Evolutionary conservation across 2,888 invertebrate genomes (phyloP).

Genomic region (Cantharis flavilabris): DNA sequence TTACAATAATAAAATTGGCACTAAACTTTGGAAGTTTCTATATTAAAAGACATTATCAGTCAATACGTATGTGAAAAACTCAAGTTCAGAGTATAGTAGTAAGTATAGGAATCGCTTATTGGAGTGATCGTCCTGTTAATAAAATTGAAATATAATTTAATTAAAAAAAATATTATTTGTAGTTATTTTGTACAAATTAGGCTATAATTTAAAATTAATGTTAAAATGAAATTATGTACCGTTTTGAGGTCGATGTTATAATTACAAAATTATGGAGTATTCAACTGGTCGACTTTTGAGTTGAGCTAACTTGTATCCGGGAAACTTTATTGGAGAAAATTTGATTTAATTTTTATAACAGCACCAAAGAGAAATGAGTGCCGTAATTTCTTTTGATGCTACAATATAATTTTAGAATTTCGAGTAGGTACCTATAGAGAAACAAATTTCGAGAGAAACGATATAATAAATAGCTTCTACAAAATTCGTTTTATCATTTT

Average conservation of each 20-base stretch:
- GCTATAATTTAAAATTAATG: neutral
- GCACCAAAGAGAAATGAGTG: slow-evolving; percentile 55
- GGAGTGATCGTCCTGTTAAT: too few relatives aligned
- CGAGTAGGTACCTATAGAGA: slow-evolving; percentile 46
- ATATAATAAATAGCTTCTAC: slow-evolving; percentile 1
- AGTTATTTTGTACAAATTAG: too few relatives aligned
- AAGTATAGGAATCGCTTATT: too few relatives aligned
- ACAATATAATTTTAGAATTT: slow-evolving; percentile 56
- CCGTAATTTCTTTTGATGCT: slow-evolving; percentile 58
- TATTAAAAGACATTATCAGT: neutral
- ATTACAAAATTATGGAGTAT: slow-evolving; percentile 1
- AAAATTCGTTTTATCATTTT: neutral
- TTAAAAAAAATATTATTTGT: too few relatives aligned
- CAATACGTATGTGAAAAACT: neutral
- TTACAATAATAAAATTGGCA: neutral
- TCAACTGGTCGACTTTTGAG: slow-evolving; percentile 43
- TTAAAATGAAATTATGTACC: neutral
- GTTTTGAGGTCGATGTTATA: neutral
- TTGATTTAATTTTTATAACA: slow-evolving; percentile 58
- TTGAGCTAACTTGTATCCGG: slow-evolving; percentile 54
- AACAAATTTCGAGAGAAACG: slow-evolving; percentile 48
- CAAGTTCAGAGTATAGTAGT: too few relatives aligned
- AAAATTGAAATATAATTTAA: too few relatives aligned
- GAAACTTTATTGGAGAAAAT: slow-evolving; percentile 57
- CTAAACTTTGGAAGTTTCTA: too few relatives aligned